A percentile compares a stretch with the other conserved stretches of the same genome.
These are phyloP conservation scores for Furcifer pardalis DNA, from an alignment of 2,797 vertebrate genomes.

Conservation along the genomic window DNA sequence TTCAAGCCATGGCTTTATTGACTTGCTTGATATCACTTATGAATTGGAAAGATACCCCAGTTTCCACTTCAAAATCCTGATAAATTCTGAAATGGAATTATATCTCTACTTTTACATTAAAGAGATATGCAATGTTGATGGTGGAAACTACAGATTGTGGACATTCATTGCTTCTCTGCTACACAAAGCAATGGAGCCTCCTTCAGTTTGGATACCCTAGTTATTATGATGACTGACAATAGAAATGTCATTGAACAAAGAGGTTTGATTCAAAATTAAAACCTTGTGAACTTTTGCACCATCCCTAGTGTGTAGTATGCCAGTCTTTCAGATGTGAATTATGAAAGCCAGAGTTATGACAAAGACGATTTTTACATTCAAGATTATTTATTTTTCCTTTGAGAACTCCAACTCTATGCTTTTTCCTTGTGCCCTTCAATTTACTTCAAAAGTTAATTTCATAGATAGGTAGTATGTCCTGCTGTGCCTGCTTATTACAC, in stretches of 20 bases:
- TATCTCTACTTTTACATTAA: neutral
- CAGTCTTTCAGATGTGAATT: constrained; percentile 40
- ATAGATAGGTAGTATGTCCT: constrained; percentile 58
- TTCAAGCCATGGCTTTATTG: too few species aligned
- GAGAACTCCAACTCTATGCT: constrained; percentile 36
- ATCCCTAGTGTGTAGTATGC: constrained; percentile 21
- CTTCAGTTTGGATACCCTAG: neutral
- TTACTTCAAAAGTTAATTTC: constrained; percentile 59
- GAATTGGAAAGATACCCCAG: too few species aligned
- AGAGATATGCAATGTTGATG: neutral
- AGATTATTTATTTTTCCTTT: constrained; percentile 59
- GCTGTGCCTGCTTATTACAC: constrained; percentile 62
- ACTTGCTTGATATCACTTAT: too few species aligned
- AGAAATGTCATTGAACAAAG: constrained; percentile 2
- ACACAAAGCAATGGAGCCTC: neutral
- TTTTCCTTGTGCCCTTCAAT: constrained; percentile 59
- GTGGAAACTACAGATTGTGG: neutral
- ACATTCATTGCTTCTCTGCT: neutral
- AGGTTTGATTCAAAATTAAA: neutral
- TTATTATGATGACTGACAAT: neutral
- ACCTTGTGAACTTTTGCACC: neutral
- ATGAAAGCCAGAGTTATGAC: constrained; percentile 43
- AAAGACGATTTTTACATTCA: constrained; percentile 56
- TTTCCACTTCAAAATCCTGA: too few species aligned
- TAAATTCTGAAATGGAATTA: too few species aligned